These are phyloP conservation scores for Galaxea fascicularis DNA, from an alignment of 92 coral and sea anemone species.

Conservation along the genomic window DNA sequence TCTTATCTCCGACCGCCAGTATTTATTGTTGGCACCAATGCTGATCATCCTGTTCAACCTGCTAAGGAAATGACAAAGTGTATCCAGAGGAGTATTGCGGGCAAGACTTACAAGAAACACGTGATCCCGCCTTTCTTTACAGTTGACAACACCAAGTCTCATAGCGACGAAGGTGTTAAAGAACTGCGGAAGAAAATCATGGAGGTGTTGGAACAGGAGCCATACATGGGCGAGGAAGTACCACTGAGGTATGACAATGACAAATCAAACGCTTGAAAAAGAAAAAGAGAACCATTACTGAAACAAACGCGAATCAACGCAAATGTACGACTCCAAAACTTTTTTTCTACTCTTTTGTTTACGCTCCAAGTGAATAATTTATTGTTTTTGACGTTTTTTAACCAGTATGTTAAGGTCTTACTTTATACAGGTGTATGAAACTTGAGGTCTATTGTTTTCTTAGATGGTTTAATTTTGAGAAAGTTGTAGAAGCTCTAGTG, in stretches of 20 bases:
- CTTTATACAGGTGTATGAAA: too few species aligned
- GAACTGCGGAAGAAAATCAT: slow-evolving; percentile 54
- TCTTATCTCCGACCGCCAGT: slow-evolving; percentile 83
- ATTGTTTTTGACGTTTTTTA: too few species aligned
- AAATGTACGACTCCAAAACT: too few species aligned
- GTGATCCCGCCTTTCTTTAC: slow-evolving; percentile 70
- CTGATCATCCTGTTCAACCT: slow-evolving; percentile 65
- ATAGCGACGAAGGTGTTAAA: slow-evolving; percentile 62
- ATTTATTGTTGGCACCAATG: slow-evolving; percentile 75
- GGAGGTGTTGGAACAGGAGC: slow-evolving; percentile 70
- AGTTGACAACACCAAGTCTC: slow-evolving; percentile 71
- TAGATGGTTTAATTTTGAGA: slow-evolving; percentile 87
- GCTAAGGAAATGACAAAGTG: slow-evolving; percentile 59
- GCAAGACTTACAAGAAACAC: slow-evolving; percentile 75
- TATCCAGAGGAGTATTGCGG: slow-evolving; percentile 66
- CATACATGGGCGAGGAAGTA: slow-evolving; percentile 87
- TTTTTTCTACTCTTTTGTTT: too few species aligned
- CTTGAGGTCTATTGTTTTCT: too few species aligned
- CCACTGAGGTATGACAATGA: slow-evolving; percentile 55
- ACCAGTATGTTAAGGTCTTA: too few species aligned
- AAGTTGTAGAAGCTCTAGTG: slow-evolving; percentile 65
- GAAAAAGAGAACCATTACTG: not conserved
- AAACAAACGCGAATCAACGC: not conserved
- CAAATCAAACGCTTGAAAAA: too few species aligned
- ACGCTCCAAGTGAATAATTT: too few species aligned